phyloP scores from a whole-genome alignment of 2,888 invertebrate species.

The Trichacis sp. region DNA sequence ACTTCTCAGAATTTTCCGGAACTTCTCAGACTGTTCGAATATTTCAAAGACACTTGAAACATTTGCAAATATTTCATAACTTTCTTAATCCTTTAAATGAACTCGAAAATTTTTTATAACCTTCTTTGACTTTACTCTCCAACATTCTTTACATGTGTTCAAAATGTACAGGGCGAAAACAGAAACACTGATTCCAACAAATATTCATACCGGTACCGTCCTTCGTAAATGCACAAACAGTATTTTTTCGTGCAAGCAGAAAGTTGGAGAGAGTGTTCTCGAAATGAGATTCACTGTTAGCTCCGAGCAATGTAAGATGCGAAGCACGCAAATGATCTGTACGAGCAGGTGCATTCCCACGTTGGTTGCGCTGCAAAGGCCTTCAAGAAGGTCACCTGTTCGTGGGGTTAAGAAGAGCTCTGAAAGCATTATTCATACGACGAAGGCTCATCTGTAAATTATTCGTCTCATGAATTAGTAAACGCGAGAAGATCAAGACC shows the following conservation, averaged over 20 bases:
- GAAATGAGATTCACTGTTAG: slow-evolving; percentile 38
- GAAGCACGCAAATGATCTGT: slow-evolving; percentile 42
- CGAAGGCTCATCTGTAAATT: slow-evolving; percentile 53
- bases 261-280: slow-evolving; percentile 36
- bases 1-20: too few relatives aligned
- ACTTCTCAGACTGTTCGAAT: too few relatives aligned
- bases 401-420: slow-evolving; percentile 50
- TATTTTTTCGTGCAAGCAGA: slow-evolving; percentile 12
- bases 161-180: too few relatives aligned
- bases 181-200: too few relatives aligned
- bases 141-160: too few relatives aligned
- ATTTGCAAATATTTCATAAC: too few relatives aligned
- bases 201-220: too few relatives aligned
- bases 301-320: slow-evolving; percentile 37
- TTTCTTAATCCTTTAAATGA: too few relatives aligned
- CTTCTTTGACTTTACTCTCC: too few relatives aligned
- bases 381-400: slow-evolving; percentile 49
- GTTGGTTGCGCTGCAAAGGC: slow-evolving; percentile 39
- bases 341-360: slow-evolving; percentile 50
- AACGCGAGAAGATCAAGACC: slow-evolving; percentile 47
- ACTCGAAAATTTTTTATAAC: too few relatives aligned
- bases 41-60: too few relatives aligned
- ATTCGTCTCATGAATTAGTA: slow-evolving; percentile 61
- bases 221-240: background rate
- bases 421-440: slow-evolving; percentile 56